A percentile compares a stretch with the other conserved stretches of the same genome.
These are phyloP conservation scores for Tachysurus vachellii DNA, from an alignment of 2,113 vertebrate genomes.

Conservation along the genomic window DNA sequence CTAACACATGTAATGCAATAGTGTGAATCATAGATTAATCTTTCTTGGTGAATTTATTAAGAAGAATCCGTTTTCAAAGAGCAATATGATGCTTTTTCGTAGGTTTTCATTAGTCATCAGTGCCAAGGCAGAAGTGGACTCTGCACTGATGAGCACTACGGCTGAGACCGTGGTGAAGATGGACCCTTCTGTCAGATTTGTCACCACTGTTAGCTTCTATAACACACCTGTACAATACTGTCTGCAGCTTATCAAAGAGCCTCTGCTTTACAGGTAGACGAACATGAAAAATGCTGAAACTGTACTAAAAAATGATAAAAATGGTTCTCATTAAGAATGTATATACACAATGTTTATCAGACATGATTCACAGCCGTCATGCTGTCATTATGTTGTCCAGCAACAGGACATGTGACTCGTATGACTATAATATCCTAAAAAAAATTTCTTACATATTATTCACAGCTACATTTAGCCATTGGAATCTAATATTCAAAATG, in stretches of 20 bases:
- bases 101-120: conserved; percentile 40
- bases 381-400: not conserved
- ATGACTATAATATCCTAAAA: not conserved
- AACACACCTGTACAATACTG: conserved; percentile 39
- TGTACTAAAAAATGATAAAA: not conserved
- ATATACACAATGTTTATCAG: not conserved
- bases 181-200: conserved; percentile 33
- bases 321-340: not conserved
- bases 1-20: not conserved
- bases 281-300: not conserved
- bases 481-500: not conserved
- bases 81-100: not conserved
- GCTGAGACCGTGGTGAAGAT: conserved; percentile 31
- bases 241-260: conserved; percentile 41
- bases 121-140: conserved; percentile 25
- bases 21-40: not conserved
- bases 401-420: not conserved
- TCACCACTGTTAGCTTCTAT: conserved; percentile 41
- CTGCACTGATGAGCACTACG: conserved; percentile 15
- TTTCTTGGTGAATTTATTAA: not conserved
- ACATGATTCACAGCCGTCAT: not conserved
- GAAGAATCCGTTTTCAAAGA: not conserved
- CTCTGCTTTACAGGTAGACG: conserved; percentile 36
- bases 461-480: not conserved
- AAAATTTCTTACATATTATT: not conserved